Evolutionary conservation across 2,888 invertebrate genomes (phyloP), one percentile per base, ranked within the genome.

Genomic region (Meliscaeva auricollis): DNA sequence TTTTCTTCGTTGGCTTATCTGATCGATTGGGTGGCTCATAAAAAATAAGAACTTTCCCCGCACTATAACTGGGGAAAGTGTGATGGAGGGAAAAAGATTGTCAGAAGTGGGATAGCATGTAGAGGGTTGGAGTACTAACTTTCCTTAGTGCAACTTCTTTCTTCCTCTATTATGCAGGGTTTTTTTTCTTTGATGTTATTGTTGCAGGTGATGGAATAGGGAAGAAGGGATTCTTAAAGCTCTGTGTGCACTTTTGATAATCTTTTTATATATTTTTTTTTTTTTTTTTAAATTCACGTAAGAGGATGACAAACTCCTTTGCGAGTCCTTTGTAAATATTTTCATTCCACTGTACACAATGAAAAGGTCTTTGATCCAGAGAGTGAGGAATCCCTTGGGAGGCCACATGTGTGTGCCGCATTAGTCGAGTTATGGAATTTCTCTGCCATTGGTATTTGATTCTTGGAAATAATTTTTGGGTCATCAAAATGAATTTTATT

Each of bases 381-480:
- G 66, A 73, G 73, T 66, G 35, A 60, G 72, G 72, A 68, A 68
- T 69, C 35, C 35, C 35, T 9, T 9, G 9, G 9, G 35, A 6
- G 35, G 9, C 11, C 22, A 41, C 22, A 38, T 41, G 7, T 22
- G 11, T 38, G 20, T 60, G 8, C 46, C 13, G 11, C 7, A 32
- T 17, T 22, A 3, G 13, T 46, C 17, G 8, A 38, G 17, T 32
- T 48, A 44, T 35, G 9, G 13, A 32, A 15, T 35, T n/a, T 30
- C 30, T 20, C 13, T 66, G 6, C 20, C 13, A 44, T 50, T 60
- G 38, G 44, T 64, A 64, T 75, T 76, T 58, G 80, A 72, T 68
- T 60, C 70, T 54, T 38, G 66, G 79, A 26, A 26, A 79, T 79
- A 79, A 84, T 79, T 84, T 78, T 83, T 70, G 46, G 75, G 79